Percentiles rank a stretch among this genome's conserved stretches.
Conservation (phyloP, 2,113 vertebrate genomes). For the Emydura subglobosa region DNA sequence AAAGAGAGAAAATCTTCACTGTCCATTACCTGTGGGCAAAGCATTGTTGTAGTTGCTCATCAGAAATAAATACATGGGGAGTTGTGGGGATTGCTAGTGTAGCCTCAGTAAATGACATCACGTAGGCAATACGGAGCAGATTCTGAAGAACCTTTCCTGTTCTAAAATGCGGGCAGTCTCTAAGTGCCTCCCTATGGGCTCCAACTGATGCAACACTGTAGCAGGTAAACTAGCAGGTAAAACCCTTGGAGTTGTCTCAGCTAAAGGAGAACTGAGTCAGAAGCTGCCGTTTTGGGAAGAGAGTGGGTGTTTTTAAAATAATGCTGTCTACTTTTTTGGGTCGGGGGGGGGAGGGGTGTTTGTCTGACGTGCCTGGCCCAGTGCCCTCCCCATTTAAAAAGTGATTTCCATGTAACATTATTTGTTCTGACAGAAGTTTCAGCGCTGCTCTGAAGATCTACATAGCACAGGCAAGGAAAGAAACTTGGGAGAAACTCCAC, state of each 20-base stretch:
- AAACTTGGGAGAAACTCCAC: not conserved
- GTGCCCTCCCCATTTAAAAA: not conserved
- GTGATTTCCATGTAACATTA: not conserved
- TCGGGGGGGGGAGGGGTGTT: too few species aligned
- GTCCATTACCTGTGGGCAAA: rapidly evolving
- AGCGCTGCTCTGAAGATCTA: constrained; percentile 29
- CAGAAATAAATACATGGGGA: not conserved
- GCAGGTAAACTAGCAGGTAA: not conserved
- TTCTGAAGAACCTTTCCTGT: not conserved
- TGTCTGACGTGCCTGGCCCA: not conserved
- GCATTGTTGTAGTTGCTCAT: not conserved
- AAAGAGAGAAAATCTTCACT: not conserved
- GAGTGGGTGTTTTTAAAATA: not conserved
- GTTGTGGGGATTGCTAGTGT: not conserved
- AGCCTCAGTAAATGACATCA: not conserved
- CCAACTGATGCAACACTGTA: not conserved
- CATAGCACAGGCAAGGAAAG: not conserved
- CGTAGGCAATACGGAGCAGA: rapidly evolving
- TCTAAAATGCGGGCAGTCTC: not conserved
- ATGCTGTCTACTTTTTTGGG: not conserved
- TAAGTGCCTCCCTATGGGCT: not conserved
- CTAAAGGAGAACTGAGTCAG: not conserved
- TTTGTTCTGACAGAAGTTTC: not conserved
- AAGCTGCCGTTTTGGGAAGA: not conserved
- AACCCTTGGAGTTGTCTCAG: not conserved